These are phyloP conservation scores for Sicus ferrugineus DNA, from an alignment of 2,888 invertebrate genomes.

Conservation along the genomic window DNA sequence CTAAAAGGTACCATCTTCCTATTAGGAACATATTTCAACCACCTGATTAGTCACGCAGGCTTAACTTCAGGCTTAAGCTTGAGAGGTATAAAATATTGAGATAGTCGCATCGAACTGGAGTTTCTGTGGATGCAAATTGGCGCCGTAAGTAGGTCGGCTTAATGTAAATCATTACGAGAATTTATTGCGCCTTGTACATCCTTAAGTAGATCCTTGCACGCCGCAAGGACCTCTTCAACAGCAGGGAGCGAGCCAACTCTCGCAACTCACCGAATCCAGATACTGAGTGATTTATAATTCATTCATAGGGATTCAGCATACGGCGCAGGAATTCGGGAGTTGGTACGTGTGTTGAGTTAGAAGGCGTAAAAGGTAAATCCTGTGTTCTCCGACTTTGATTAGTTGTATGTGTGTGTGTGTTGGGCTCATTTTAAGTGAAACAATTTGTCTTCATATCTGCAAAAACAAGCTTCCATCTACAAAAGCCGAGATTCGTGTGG, in stretches of 20 bases:
- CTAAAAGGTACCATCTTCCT: no score
- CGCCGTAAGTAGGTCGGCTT: conserved; percentile 9
- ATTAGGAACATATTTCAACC: background rate
- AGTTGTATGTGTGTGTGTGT: background rate
- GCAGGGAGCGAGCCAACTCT: background rate
- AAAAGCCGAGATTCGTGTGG: background rate
- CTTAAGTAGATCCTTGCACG: background rate
- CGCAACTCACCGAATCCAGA: conserved; percentile 12
- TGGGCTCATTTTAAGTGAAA: conserved; percentile 8
- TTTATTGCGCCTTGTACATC: conserved; percentile 10
- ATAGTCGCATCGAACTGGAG: background rate
- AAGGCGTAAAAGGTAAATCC: background rate
- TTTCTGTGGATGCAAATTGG: conserved; percentile 10
- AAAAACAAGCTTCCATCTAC: background rate
- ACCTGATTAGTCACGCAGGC: conserved; percentile 1
- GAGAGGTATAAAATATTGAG: background rate
- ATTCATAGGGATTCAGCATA: conserved; percentile 15
- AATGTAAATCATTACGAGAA: conserved; percentile 17
- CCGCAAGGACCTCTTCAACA: background rate
- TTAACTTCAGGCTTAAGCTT: no score
- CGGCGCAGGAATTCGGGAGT: no score
- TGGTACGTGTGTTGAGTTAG: background rate
- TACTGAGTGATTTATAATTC: conserved; percentile 26
- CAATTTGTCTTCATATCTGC: conserved; percentile 19
- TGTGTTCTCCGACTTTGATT: background rate